These are phyloP conservation scores for Alviniconcha marisindica DNA, from an alignment of 1,140 invertebrate genomes.

Conservation along the genomic window DNA sequence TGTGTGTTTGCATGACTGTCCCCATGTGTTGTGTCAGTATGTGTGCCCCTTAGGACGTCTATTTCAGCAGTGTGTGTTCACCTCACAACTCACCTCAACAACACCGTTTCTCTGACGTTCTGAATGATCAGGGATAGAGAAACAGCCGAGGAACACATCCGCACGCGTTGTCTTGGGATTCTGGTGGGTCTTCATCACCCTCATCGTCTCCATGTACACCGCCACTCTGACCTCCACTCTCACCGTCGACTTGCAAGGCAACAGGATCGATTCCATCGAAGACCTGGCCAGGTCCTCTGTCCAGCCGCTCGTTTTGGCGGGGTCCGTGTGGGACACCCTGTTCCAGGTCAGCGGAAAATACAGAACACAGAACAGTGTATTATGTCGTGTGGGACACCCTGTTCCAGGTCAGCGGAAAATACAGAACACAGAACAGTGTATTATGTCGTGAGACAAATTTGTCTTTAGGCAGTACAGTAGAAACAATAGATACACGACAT, in stretches of 20 bases:
- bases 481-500: too few relatives aligned
- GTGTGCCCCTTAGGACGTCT: too few relatives aligned
- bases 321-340: conserved; percentile 92
- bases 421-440: too few relatives aligned
- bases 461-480: too few relatives aligned
- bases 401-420: conserved; percentile 79
- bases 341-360: conserved; percentile 79
- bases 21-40: too few relatives aligned
- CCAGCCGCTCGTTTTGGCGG: conserved; percentile 95
- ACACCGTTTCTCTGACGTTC: too few relatives aligned
- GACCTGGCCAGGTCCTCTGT: conserved; percentile 46
- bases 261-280: conserved; percentile 45
- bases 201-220: conserved; percentile 52
- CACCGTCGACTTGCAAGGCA: conserved; percentile 45
- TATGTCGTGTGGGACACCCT: conserved; percentile 76
- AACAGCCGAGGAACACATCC: conserved; percentile 80
- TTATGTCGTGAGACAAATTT: too few relatives aligned
- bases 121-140: conserved; percentile 55
- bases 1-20: too few relatives aligned
- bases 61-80: background rate
- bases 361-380: too few relatives aligned
- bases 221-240: conserved; percentile 52
- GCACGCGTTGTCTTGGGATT: conserved; percentile 45
- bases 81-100: too few relatives aligned
- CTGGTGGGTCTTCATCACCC: conserved; percentile 55